Conservation (phyloP, 2,888 invertebrate species). For the Nemapogon koenigi region DNA sequence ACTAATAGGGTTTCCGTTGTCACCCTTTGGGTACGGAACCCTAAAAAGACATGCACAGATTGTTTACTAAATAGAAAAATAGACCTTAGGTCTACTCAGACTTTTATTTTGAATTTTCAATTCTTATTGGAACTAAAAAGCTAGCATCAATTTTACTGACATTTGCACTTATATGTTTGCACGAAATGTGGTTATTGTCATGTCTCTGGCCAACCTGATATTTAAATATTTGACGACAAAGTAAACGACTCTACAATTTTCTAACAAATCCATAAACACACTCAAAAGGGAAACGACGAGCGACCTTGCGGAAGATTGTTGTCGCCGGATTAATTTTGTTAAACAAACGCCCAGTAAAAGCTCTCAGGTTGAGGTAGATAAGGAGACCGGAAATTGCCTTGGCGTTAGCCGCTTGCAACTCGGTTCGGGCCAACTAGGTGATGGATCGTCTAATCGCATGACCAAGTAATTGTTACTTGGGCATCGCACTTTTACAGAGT, state of each 20-base stretch:
- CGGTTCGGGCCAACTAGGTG: conserved; percentile 47
- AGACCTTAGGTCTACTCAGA: too few species aligned
- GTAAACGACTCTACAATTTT: neutral
- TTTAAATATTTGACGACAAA: too few species aligned
- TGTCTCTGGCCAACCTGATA: too few species aligned
- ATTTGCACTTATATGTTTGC: too few species aligned
- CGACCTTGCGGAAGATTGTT: conserved; percentile 37
- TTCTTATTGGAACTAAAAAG: too few species aligned
- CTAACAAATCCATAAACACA: conserved; percentile 13
- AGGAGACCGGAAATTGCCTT: conserved; percentile 57
- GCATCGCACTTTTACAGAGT: conserved; percentile 32
- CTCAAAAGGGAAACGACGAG: conserved; percentile 15
- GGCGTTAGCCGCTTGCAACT: conserved; percentile 35
- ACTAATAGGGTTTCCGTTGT: too few species aligned
- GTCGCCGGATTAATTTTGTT: conserved; percentile 53
- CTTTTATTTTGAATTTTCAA: too few species aligned
- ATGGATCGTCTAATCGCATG: conserved; percentile 58
- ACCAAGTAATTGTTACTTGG: conserved; percentile 58
- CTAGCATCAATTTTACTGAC: too few species aligned
- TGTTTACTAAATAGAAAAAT: too few species aligned
- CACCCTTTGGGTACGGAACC: too few species aligned
- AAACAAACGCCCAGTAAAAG: conserved; percentile 52
- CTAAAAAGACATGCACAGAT: too few species aligned
- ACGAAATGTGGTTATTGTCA: too few species aligned
- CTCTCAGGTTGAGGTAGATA: conserved; percentile 43